Conservation (phyloP, 2,888 invertebrate genomes). For the Apamea epomidion region DNA sequence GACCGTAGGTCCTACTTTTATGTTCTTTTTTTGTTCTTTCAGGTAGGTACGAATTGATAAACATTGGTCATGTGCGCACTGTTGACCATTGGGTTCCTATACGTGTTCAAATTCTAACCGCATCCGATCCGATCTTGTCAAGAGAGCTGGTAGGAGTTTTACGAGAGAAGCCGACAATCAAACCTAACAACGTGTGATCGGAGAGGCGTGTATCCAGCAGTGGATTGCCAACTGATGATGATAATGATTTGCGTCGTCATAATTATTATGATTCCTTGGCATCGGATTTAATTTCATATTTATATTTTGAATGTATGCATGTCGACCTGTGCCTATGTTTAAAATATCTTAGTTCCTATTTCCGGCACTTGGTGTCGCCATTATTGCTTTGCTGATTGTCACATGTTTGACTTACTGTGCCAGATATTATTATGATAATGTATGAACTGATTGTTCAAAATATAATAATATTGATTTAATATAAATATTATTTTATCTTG, state of each 20-base stretch:
- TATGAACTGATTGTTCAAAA: background rate
- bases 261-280: background rate
- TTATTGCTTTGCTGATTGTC: background rate
- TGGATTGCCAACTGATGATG: background rate
- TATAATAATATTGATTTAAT: slow-evolving; percentile 25
- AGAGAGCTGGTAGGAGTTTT: background rate
- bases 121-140: background rate
- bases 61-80: background rate
- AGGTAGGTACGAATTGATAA: background rate
- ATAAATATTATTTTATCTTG: background rate
- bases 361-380: background rate
- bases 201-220: background rate
- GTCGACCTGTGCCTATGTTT: background rate
- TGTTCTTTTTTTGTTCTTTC: background rate
- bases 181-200: background rate
- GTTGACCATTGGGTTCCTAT: too few species aligned
- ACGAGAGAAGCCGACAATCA: background rate
- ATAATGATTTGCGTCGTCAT: background rate
- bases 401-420: background rate
- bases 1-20: too few species aligned
- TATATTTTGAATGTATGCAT: background rate
- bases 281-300: background rate
- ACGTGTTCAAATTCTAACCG: background rate
- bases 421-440: background rate
- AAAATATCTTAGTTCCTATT: background rate